phyloP scores from a whole-genome alignment of 2,888 invertebrate genomes.

The Rutpela maculata region DNA sequence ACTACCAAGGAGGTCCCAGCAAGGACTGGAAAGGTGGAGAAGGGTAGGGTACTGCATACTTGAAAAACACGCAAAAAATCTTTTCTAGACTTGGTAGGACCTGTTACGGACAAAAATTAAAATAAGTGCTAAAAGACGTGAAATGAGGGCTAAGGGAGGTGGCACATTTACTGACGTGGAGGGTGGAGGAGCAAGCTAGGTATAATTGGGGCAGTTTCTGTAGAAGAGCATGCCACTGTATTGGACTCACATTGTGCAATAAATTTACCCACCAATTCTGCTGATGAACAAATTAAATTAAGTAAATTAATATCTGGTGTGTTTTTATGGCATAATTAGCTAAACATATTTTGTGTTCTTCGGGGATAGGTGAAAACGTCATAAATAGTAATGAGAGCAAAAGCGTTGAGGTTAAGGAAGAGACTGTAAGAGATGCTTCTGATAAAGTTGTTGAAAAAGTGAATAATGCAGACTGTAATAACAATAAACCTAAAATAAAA shows the following conservation, averaged over 20 bases:
- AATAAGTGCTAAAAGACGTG: not conserved
- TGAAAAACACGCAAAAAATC: not conserved
- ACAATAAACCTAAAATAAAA: too few species aligned
- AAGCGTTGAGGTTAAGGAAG: not conserved
- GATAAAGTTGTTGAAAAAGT: too few species aligned
- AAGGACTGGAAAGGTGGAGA: slow-evolving; percentile 40
- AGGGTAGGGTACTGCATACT: slow-evolving; percentile 8
- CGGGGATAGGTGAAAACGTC: not conserved
- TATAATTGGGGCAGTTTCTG: slow-evolving; percentile 10
- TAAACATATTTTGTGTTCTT: not conserved
- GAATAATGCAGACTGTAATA: too few species aligned
- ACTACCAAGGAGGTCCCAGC: slow-evolving; percentile 8
- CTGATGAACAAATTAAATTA: too few species aligned
- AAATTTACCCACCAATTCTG: not conserved
- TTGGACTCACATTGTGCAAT: slow-evolving; percentile 1
- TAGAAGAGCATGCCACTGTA: slow-evolving; percentile 5
- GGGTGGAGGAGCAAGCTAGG: not conserved
- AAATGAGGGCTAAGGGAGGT: not conserved
- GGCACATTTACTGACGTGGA: not conserved
- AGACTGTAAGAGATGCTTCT: too few species aligned
- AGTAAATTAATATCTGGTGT: not conserved
- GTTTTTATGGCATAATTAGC: too few species aligned
- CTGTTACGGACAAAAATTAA: too few species aligned
- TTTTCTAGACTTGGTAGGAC: slow-evolving; percentile 11
- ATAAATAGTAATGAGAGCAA: not conserved